phyloP scores from a whole-genome alignment of 2,888 invertebrate genomes.

The Andrena trimmerana region DNA sequence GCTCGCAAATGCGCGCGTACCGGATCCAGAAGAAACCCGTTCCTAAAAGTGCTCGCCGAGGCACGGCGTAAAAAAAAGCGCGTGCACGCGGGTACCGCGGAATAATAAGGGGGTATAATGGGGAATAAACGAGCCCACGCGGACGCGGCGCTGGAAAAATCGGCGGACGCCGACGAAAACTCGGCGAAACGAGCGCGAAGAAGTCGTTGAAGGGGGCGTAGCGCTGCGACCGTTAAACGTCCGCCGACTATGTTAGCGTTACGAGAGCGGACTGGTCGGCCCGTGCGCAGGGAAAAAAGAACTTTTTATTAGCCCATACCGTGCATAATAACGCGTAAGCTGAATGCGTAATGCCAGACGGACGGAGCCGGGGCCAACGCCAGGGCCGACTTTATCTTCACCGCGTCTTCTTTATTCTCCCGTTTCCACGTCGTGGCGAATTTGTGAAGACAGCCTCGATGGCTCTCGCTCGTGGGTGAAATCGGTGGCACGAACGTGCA shows the following conservation, averaged over 20 bases:
- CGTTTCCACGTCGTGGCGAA: conserved; percentile 15
- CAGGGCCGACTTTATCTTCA: conserved; percentile 44
- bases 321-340: conserved; percentile 61
- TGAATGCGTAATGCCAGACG: conserved; percentile 50
- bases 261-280: conserved; percentile 9
- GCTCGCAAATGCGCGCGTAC: conserved; percentile 23
- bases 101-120: conserved; percentile 44
- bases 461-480: conserved; percentile 36
- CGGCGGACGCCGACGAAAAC: conserved; percentile 19
- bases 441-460: conserved; percentile 9
- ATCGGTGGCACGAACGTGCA: neutral
- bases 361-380: conserved; percentile 32
- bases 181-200: conserved; percentile 17
- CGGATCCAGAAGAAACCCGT: conserved; percentile 46
- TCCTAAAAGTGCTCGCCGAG: conserved; percentile 24
- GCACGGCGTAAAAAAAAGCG: conserved; percentile 31
- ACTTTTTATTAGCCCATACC: conserved; percentile 56
- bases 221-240: conserved; percentile 23
- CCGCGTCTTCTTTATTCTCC: neutral
- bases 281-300: conserved; percentile 10
- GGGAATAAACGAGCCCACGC: conserved; percentile 61
- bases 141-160: conserved; percentile 51
- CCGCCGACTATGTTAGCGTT: conserved; percentile 28
- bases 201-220: conserved; percentile 8
- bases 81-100: conserved; percentile 1